Base-by-base conservation (phyloP, 2,888 invertebrate species). In the Axea sp. region DNA sequence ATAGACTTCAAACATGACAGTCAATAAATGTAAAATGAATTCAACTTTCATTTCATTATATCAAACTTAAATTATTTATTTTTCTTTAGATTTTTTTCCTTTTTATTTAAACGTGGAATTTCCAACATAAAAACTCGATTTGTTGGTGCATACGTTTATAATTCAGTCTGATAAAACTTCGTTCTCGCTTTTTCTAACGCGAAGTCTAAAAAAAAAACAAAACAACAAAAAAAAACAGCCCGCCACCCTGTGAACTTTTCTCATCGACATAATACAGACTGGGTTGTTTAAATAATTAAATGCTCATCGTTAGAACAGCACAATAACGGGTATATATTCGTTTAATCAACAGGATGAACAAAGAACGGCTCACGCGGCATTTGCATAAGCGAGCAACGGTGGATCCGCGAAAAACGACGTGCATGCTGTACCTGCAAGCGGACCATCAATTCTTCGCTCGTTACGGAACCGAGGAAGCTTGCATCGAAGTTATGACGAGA, bases 361-460 rank as follows among this genome's bases (percentile, higher is more conserved):
- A 80, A 47, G 84, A 83, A 72, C 77, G 83, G 45, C 78, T 80
- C 64, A 80, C 81, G 22, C 75, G 84, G 69, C 86, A 87, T 80
- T 79, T 87, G 65, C 88, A 77, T 84, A 89, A 81, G 78, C 89
- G 93, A 74, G 93, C 93, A 3, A 92, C 92, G 0, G 91, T 94
- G 33, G 95, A 95, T 88, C 95, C 95, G 15, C 92, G 93, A 80
- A 97, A 97, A 88, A 96, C 95, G 28, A 97, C 97, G 0, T 98
- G 98, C 84, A 95, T 97, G 91, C 90, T 98, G 62, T 98, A 97
- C 87, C 90, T 99, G 82, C 97, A 98, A 88, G 98, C 99, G 1
- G 96, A 96, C 89, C 98, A 98, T 88, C 94, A 97, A 88, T 96
- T 99, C 88, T 99, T 95, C 89, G 94, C 96, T 84, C 93, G 96